Evolutionary conservation across 2,113 vertebrate species (phyloP).

Genomic region (Arenaria interpres): DNA sequence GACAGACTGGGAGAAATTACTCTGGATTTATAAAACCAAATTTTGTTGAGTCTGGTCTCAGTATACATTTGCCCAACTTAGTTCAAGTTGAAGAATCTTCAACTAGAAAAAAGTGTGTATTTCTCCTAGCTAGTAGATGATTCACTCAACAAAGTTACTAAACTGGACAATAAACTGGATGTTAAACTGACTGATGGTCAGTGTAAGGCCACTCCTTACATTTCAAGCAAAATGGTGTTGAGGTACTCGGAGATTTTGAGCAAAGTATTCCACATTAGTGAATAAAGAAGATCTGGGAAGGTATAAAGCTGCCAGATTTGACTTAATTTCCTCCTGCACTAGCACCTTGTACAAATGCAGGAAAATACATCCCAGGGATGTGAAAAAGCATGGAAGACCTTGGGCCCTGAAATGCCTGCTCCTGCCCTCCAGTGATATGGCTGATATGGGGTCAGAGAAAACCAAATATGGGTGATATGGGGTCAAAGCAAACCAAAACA

Average conservation of each 20-base stretch:
- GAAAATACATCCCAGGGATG: not conserved
- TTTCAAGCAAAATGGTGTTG: not conserved
- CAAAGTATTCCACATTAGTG: not conserved
- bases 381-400: not conserved
- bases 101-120: not conserved
- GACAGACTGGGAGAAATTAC: not conserved
- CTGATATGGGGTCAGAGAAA: fast-evolving
- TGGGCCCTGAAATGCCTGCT: not conserved
- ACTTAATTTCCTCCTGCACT: not conserved
- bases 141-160: not conserved
- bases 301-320: not conserved
- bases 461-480: fast-evolving
- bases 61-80: not conserved
- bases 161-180: not conserved
- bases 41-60: not conserved
- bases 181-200: not conserved
- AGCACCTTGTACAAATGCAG: not conserved
- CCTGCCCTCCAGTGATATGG: not conserved
- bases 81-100: not conserved
- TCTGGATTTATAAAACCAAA: not conserved
- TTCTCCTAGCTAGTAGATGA: not conserved
- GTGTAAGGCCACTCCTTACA: not conserved
- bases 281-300: not conserved
- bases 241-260: not conserved
- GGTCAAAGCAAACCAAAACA: fast-evolving